Conservation (phyloP, 2,888 invertebrate genomes). For the Masnerella sp. region DNA sequence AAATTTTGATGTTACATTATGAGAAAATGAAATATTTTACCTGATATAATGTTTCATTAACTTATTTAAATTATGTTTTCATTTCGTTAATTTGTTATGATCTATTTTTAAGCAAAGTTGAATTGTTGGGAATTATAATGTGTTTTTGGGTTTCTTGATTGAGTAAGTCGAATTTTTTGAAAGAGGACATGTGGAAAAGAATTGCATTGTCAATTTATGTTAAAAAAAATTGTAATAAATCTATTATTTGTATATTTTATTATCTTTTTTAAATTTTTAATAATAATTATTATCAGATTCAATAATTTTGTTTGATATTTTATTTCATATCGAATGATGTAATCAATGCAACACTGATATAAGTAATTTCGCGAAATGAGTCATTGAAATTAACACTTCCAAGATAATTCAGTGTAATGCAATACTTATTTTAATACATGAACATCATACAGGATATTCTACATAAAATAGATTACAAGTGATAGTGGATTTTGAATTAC, state of each 20-base stretch:
- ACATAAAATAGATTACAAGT: background rate
- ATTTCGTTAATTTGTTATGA: too few species aligned
- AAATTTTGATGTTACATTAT: too few species aligned
- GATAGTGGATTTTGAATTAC: too few species aligned
- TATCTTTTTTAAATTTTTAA: background rate
- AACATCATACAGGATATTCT: slow-evolving; percentile 30
- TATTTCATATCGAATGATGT: slow-evolving; percentile 8
- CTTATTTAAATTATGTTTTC: too few species aligned
- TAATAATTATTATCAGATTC: background rate
- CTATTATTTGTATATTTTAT: too few species aligned
- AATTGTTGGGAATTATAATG: background rate
- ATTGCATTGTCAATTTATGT: too few species aligned
- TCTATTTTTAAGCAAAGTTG: too few species aligned
- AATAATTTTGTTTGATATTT: background rate
- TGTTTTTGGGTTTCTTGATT: background rate
- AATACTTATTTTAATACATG: slow-evolving; percentile 34
- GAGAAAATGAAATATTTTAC: too few species aligned
- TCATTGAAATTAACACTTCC: slow-evolving; percentile 40
- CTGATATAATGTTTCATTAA: too few species aligned
- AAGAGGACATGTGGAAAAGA: too few species aligned
- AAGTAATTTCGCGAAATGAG: slow-evolving; percentile 44
- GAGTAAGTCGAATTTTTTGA: too few species aligned
- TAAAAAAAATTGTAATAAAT: too few species aligned
- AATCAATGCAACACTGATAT: slow-evolving; percentile 25
- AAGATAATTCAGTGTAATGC: slow-evolving; percentile 34